Conservation (phyloP, 2,888 invertebrate species). For the Hyppa rectilinea region DNA sequence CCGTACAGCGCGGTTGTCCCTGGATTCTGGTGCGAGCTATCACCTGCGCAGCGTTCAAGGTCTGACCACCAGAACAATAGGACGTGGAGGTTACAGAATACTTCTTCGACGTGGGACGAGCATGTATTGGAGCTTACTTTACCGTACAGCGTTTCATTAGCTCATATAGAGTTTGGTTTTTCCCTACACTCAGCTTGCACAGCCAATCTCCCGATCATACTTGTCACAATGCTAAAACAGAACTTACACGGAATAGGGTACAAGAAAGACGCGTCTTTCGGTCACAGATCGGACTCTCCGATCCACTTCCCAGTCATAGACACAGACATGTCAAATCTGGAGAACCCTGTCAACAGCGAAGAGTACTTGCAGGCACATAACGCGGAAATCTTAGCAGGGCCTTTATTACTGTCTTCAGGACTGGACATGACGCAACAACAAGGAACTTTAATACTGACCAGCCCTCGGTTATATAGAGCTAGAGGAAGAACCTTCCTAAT, state of each 20-base stretch:
- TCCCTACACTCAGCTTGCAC: slow-evolving; percentile 94
- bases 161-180: slow-evolving; percentile 97
- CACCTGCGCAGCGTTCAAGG: slow-evolving; percentile 97
- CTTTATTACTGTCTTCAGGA: slow-evolving; percentile 95
- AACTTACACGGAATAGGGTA: slow-evolving; percentile 91
- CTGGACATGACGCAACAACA: slow-evolving; percentile 96
- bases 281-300: slow-evolving; percentile 83
- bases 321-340: slow-evolving; percentile 83
- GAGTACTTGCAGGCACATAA: slow-evolving; percentile 96
- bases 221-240: slow-evolving; percentile 92
- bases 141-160: slow-evolving; percentile 94
- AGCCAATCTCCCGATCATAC: slow-evolving; percentile 94
- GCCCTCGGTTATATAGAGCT: slow-evolving; percentile 95
- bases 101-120: slow-evolving; percentile 97
- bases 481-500: slow-evolving; percentile 95
- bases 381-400: slow-evolving; percentile 97
- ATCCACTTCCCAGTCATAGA: slow-evolving; percentile 82
- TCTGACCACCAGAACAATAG: slow-evolving; percentile 97
- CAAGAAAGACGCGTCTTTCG: slow-evolving; percentile 87
- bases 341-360: slow-evolving; percentile 94
- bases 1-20: slow-evolving; percentile 97
- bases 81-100: slow-evolving; percentile 97
- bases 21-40: slow-evolving; percentile 98
- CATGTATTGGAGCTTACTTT: slow-evolving; percentile 97
- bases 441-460: slow-evolving; percentile 96